These are phyloP conservation scores for Catocala nupta DNA, from an alignment of 2,888 invertebrate species.

Conservation along the genomic window DNA sequence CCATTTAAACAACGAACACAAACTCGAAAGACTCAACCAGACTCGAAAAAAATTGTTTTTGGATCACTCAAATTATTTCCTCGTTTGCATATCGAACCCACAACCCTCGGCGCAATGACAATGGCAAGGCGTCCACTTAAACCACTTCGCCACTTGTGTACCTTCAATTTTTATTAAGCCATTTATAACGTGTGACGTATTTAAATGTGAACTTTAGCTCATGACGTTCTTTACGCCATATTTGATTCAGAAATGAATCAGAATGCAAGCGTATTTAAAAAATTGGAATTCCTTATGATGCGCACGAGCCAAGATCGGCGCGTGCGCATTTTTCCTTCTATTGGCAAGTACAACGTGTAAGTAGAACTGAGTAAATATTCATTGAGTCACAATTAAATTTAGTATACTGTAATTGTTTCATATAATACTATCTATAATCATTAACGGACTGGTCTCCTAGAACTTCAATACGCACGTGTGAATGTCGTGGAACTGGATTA, in stretches of 20 bases:
- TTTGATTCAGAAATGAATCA: slow-evolving; percentile 20
- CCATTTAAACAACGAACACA: too few relatives aligned
- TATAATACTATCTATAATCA: neutral
- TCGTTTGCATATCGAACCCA: too few relatives aligned
- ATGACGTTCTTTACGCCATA: neutral
- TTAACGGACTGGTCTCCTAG: too few relatives aligned
- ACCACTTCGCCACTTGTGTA: too few relatives aligned
- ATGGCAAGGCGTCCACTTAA: too few relatives aligned
- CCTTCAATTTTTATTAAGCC: neutral
- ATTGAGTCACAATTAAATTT: slow-evolving; percentile 2
- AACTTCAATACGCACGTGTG: too few relatives aligned
- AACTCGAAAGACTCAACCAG: too few relatives aligned
- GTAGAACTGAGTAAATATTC: neutral
- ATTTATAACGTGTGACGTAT: slow-evolving; percentile 4
- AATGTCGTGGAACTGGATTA: too few relatives aligned
- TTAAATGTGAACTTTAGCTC: neutral
- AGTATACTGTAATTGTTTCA: neutral
- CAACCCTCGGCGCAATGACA: too few relatives aligned
- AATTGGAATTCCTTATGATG: slow-evolving; percentile 12
- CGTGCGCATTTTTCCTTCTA: slow-evolving; percentile 13
- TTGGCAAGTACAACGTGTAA: neutral
- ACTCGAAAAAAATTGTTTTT: too few relatives aligned
- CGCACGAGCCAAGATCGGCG: slow-evolving; percentile 1
- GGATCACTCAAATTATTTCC: too few relatives aligned
- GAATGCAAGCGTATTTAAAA: slow-evolving; percentile 3